Base-by-base conservation (phyloP, 2,797 vertebrate genomes). In the Hyperoplus immaculatus region DNA sequence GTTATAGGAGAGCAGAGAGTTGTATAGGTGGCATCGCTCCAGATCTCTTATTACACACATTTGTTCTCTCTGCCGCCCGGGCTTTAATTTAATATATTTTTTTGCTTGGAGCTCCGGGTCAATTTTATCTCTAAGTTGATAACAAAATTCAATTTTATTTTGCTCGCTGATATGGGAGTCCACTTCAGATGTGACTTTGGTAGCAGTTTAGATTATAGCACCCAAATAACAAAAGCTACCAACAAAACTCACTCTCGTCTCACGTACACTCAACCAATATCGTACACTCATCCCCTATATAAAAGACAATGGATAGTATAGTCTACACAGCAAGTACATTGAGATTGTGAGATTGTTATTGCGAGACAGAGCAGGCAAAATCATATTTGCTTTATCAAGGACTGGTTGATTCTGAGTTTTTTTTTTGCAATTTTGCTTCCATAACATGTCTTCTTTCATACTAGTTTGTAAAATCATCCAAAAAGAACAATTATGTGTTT, bases 121-220 rank as follows among this genome's bases (percentile, higher is more conserved):
- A 72, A 4, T 79, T 86, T 84, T 67, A 84, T 87, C 79, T 81
- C 54, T 2, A 42, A 43, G 49, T 16, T 80, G 70, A 82, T 85
- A 81, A 88, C 60, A 14, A 73, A 85, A 89, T 78, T 62, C 11
- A 36, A 65, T 86, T 73, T 77, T n/a, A 43, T 43, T 74, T 65
- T 57, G 43, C 8, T 51, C 61, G 70, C 0, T 56, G 54, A 56
- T 13, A 56, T 10, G 42, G 42, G 43, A 41, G 21, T 16, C 41
- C 61, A 16, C 21, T 8, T 61, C 49, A 50, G 18, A 66, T 54
- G 7, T 4, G 4, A 45, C 53, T 49, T n/a, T n/a, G 54, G 36
- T 5, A 41, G 14, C 2, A 7, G 18, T 59, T 51, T 45, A 21
- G 49, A 51, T 15, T 15, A 42, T 1, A 56, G 36, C 18, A 36